Percentiles rank a stretch among this genome's conserved stretches.
Evolutionary conservation across 1,140 invertebrate species (phyloP).

Genomic region (Thereuonema tuberculata): DNA sequence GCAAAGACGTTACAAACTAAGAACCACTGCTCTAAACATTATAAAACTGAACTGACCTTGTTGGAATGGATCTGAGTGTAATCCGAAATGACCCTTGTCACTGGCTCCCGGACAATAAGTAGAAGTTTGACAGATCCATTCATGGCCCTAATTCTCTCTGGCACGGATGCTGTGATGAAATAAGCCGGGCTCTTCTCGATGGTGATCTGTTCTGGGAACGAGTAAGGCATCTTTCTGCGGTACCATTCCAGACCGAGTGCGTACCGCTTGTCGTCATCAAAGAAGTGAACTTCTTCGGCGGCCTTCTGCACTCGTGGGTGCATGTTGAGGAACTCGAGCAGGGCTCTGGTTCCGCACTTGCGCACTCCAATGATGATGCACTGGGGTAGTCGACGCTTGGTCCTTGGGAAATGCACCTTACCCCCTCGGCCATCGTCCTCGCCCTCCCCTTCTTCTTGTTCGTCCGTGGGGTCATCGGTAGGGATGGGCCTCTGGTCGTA

Average conservation of each 20-base stretch:
- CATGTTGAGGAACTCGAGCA: constrained; percentile 34
- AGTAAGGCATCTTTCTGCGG: constrained; percentile 36
- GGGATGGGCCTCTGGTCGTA: not conserved
- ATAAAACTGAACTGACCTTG: too few species aligned
- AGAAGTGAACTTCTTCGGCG: constrained; percentile 33
- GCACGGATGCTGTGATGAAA: constrained; percentile 28
- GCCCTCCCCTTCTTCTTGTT: constrained; percentile 1
- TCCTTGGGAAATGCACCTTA: constrained; percentile 14
- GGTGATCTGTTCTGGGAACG: constrained; percentile 33
- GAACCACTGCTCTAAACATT: too few species aligned
- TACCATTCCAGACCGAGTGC: constrained; percentile 34
- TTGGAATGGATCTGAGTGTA: constrained; percentile 33
- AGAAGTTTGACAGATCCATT: constrained; percentile 38
- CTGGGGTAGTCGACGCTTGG: constrained; percentile 28
- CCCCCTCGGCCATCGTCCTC: constrained; percentile 2
- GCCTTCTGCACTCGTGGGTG: constrained; percentile 32
- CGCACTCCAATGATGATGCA: constrained; percentile 37
- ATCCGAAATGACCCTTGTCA: constrained; percentile 41
- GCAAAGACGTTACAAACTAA: too few species aligned
- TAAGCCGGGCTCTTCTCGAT: constrained; percentile 40
- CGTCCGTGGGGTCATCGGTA: not conserved
- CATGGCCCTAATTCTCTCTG: constrained; percentile 34
- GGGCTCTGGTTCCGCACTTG: constrained; percentile 34
- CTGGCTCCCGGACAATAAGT: constrained; percentile 41
- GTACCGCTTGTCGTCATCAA: constrained; percentile 33